Evolutionary conservation across 2,888 invertebrate genomes (phyloP).

Genomic region (Nomada ferruginata): DNA sequence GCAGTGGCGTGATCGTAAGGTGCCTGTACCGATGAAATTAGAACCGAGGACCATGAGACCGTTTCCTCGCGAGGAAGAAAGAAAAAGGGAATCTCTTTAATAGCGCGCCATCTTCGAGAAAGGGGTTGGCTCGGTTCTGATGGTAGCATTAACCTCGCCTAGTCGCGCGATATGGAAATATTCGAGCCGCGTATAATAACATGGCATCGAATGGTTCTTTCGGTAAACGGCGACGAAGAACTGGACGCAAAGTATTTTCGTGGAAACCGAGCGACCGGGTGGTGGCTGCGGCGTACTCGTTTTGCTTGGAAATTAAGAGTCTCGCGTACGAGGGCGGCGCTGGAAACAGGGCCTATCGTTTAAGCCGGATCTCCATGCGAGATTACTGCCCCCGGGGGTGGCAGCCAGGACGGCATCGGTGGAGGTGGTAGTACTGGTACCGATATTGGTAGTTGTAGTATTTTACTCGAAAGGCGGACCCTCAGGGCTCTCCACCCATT

Average conservation of each 20-base stretch:
- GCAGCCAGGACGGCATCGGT: constrained; percentile 59
- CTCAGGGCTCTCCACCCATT: constrained; percentile 73
- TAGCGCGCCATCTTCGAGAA: constrained; percentile 59
- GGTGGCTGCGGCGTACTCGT: constrained; percentile 65
- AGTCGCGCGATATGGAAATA: constrained; percentile 83
- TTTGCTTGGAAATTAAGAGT: constrained; percentile 82
- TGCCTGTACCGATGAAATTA: not conserved
- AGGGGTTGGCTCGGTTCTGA: constrained; percentile 54
- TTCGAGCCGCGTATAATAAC: constrained; percentile 71
- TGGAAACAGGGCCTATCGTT: constrained; percentile 82
- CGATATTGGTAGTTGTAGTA: constrained; percentile 71
- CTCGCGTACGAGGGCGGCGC: constrained; percentile 79
- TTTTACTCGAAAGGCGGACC: constrained; percentile 77
- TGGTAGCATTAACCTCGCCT: constrained; percentile 81
- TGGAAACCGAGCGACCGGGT: constrained; percentile 75
- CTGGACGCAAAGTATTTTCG: constrained; percentile 80
- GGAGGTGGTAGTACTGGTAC: constrained; percentile 78
- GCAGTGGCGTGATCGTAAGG: not conserved
- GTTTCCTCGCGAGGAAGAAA: not conserved
- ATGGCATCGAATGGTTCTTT: constrained; percentile 69
- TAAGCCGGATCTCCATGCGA: constrained; percentile 83
- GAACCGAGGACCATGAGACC: constrained; percentile 15
- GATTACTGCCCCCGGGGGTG: constrained; percentile 81
- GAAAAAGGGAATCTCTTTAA: constrained; percentile 49
- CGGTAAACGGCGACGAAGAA: constrained; percentile 72